Evolutionary conservation across 1,140 invertebrate genomes (phyloP), one percentile per base, ranked within the genome.

Genomic region (Drosophila aff.): DNA sequence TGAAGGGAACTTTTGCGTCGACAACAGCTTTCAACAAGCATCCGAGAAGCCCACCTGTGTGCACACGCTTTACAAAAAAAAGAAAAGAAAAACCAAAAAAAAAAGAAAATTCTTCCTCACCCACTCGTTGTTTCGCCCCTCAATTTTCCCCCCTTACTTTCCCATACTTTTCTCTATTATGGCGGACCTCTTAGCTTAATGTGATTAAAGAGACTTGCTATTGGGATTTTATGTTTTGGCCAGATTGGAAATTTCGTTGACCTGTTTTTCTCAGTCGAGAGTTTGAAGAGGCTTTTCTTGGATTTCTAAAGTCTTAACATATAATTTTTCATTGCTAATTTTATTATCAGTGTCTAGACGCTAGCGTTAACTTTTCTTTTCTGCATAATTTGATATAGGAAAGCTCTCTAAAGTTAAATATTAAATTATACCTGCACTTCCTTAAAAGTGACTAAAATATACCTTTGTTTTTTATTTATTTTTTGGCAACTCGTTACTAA

Each of bases 11-110:
- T 61, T 73, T 73, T 73, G 44, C 82, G 84, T 62, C 80, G 81
- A 80, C 76, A 87, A 80, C 71, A 80, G 83, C 82, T 86, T 85
- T 85, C 76, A 86, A 86, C 83, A 80, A 76, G 67, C 64, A 83
- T 47, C 65, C 31, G 4, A 36, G 49, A 57, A 73, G 80, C 80
- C 84, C 81, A 84, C 81, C 81, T 81, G 81, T 90, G 66, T 55
- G 75, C 57, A 33, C 76, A 76, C 77, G 79, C 79, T 87, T 87
- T 80, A 71, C 71, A 67, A 40, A 50, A 6, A 26, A 36, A 44
- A 46, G 43, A 21, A 41, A 41, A 3, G 3, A 64, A 55, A 46
- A 58, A 13, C 15, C 4, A 65, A 55, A 16, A 23, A 23, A 23
- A 31, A 49, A 28, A 43, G 49, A 66, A 43, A 49, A 55, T 68